These are phyloP conservation scores for Glaucidium brasilianum DNA, from an alignment of 2,113 vertebrate genomes.

Conservation along the genomic window DNA sequence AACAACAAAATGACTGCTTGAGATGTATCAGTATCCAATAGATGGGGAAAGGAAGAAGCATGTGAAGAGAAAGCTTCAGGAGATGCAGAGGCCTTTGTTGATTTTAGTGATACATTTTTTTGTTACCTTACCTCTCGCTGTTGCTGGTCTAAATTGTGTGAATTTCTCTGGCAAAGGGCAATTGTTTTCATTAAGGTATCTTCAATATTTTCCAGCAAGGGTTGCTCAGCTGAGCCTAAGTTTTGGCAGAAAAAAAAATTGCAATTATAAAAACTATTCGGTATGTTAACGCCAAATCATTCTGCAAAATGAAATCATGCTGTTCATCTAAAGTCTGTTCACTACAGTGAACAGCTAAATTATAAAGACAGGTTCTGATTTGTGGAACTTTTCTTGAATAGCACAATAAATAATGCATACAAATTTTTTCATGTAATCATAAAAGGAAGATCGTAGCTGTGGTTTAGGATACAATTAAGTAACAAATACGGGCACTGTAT, in stretches of 20 bases:
- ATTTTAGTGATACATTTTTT: not conserved
- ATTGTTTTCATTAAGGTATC: constrained; percentile 82
- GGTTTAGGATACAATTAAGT: not conserved
- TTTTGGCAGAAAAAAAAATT: not conserved
- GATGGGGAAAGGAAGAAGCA: not conserved
- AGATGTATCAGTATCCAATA: accelerated
- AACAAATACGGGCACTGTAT: not conserved
- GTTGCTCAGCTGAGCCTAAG: constrained; percentile 39
- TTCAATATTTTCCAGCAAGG: constrained; percentile 75
- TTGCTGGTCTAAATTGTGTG: constrained; percentile 84
- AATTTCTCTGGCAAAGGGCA: constrained; percentile 88
- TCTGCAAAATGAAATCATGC: not conserved
- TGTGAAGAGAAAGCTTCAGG: not conserved
- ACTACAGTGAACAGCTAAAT: not conserved
- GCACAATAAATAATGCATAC: not conserved
- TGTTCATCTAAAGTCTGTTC: not conserved
- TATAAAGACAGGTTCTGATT: not conserved
- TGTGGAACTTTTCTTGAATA: not conserved
- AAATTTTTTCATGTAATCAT: not conserved
- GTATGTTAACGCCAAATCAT: not conserved
- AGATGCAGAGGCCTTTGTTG: not conserved
- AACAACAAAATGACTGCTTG: not conserved
- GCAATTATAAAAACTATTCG: not conserved
- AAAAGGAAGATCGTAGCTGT: not conserved
- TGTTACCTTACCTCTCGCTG: constrained; percentile 85